These are phyloP conservation scores for Mesembrinibis cayennensis DNA, from an alignment of 2,113 vertebrate genomes.

Conservation along the genomic window DNA sequence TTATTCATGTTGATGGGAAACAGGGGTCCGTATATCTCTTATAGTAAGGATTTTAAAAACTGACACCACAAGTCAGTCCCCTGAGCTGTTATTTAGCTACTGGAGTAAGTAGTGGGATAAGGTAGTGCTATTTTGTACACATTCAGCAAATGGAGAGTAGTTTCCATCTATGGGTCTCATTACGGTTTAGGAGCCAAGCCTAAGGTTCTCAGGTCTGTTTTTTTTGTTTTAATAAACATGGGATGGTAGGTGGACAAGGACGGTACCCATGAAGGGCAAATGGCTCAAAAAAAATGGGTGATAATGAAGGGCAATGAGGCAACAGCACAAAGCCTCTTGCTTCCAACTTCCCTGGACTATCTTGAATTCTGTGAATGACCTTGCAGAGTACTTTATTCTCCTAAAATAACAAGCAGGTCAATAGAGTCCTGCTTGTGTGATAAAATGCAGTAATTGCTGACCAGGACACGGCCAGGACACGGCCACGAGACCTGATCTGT, in stretches of 20 bases:
- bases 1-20: neutral
- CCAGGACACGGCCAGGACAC: neutral
- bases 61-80: neutral
- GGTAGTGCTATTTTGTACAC: neutral
- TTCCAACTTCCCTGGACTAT: neutral
- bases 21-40: neutral
- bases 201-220: neutral
- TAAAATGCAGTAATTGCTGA: conserved; percentile 48
- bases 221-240: neutral
- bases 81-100: neutral
- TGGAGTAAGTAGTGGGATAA: neutral
- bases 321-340: neutral
- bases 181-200: neutral
- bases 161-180: neutral
- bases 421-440: conserved; percentile 16
- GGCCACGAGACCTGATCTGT: neutral
- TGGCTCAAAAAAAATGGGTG: neutral
- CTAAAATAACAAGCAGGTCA: conserved; percentile 52
- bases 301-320: neutral
- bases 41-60: neutral
- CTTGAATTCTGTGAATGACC: conserved; percentile 4
- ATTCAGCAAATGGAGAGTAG: neutral
- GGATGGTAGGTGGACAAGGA: neutral
- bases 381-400: conserved; percentile 9
- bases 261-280: neutral